Conservation (phyloP, 2,888 invertebrate genomes). For the Hipparchia sbordonii region DNA sequence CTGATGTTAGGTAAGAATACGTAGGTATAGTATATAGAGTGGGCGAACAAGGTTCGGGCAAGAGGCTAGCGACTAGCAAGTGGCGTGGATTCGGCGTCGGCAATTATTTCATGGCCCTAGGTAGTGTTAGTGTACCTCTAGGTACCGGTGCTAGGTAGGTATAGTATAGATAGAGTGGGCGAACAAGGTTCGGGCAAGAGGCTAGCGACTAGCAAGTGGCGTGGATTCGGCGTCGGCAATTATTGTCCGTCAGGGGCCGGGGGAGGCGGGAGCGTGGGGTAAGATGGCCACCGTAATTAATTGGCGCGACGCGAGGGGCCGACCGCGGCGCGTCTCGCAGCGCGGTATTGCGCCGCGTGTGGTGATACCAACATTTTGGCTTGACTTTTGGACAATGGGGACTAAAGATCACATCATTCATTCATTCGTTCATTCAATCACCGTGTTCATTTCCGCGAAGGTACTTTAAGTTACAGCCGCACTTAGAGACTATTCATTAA, state of each 20-base stretch:
- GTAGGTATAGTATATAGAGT: not conserved
- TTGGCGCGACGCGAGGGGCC: constrained; percentile 82
- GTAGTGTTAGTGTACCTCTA: not conserved
- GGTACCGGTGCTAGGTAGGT: not conserved
- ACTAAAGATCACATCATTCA: not conserved
- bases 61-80: constrained; percentile 53
- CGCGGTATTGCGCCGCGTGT: constrained; percentile 76
- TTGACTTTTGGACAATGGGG: constrained; percentile 9
- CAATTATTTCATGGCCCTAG: constrained; percentile 59
- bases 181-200: constrained; percentile 48
- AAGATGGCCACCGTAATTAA: constrained; percentile 83
- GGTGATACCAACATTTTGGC: constrained; percentile 41
- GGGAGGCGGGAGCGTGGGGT: constrained; percentile 55
- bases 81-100: constrained; percentile 66
- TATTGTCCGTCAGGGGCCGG: constrained; percentile 76
- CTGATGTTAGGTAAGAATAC: not conserved
- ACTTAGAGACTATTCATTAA: too few relatives aligned
- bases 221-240: constrained; percentile 73
- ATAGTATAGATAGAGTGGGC: not conserved
- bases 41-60: constrained; percentile 44
- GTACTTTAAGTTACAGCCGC: too few relatives aligned
- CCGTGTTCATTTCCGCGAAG: too few relatives aligned
- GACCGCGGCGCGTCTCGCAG: constrained; percentile 78
- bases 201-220: constrained; percentile 52
- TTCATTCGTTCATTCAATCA: too few relatives aligned